Base-by-base conservation (phyloP, 2,888 invertebrate species). In the Chirona hameri region DNA sequence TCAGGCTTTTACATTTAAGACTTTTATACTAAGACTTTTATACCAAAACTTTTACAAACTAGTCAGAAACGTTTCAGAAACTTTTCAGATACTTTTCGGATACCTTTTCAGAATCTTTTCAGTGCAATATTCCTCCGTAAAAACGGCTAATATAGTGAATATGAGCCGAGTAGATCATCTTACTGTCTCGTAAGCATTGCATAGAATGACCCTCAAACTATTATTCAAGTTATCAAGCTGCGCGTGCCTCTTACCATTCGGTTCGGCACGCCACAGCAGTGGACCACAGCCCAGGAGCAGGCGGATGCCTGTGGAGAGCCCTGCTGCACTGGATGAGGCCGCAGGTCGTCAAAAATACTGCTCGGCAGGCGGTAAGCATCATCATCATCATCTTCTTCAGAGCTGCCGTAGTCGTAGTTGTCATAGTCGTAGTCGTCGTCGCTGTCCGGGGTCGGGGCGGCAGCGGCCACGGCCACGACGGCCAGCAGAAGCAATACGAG, bases 231-330 rank as follows among this genome's bases (percentile, higher is more conserved):
- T 39, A 2, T 39, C 39, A 39, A 39, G 39, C 39, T 39, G 39
- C 39, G 7, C 39, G 39, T 39, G 39, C 4, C 39, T 39, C 39
- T 72, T 31, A 72, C 72, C 31, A 29, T 27, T 14, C 18, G 72
- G 18, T 72, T 7, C 0, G 72, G 72, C 15, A 31, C 27, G 72
- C 27, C 72, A 29, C 72, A 72, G 72, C 72, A 72, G 31, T 72
- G 72, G 12, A 72, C 72, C 72, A 72, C 72, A 3, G 72, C 72
- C 72, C 72, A 72, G 31, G 29, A 72, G 31, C 72, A 72, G 18
- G 72, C 12, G 10, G 72, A 72, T 14, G 15, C 31, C 14, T 5
- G 31, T 15, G 31, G 29, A 12, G 9, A 4, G 31, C 18, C 1
- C 31, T 29, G 12, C 72, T 15, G 29, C 31, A 9, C 29, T 5